Evolutionary conservation across 1,140 invertebrate genomes (phyloP).

Genomic region (Coelopa frigida): DNA sequence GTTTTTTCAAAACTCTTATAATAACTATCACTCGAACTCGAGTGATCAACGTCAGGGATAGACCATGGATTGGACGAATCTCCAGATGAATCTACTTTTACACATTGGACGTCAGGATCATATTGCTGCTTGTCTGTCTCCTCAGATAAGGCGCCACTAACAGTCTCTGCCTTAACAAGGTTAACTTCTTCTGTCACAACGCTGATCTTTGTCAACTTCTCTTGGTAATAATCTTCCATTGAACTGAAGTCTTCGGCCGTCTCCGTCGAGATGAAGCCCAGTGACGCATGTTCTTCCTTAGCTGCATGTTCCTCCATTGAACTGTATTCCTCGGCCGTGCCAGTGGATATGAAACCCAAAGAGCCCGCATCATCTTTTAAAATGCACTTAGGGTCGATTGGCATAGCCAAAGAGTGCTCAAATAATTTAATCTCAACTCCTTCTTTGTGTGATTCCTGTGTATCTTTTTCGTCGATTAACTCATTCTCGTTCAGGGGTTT

Average conservation of each 20-base stretch:
- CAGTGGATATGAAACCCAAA: constrained; percentile 35
- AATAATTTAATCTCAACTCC: no score
- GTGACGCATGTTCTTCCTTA: constrained; percentile 34
- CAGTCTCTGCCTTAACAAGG: no score
- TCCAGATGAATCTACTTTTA: constrained; percentile 47
- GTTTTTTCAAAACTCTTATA: constrained; percentile 83
- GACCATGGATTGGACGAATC: constrained; percentile 53
- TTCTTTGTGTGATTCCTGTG: no score
- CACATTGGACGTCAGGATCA: constrained; percentile 49
- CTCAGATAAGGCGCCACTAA: constrained; percentile 43
- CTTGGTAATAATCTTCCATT: constrained; percentile 40
- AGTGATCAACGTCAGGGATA: constrained; percentile 65
- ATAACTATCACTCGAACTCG: constrained; percentile 80
- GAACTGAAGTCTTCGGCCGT: constrained; percentile 40
- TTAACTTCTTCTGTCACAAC: constrained; percentile 29
- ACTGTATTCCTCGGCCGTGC: constrained; percentile 35
- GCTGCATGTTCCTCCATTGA: constrained; percentile 34
- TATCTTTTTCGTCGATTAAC: no score
- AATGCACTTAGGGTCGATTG: no score
- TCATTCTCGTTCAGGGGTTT: no score
- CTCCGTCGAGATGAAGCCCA: constrained; percentile 37
- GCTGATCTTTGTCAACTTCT: constrained; percentile 28
- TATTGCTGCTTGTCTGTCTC: constrained; percentile 45
- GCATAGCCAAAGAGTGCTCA: no score
- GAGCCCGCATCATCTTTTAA: constrained; percentile 30